phyloP scores from a whole-genome alignment of 2,797 vertebrate genomes.

The Labroides dimidiatus region DNA sequence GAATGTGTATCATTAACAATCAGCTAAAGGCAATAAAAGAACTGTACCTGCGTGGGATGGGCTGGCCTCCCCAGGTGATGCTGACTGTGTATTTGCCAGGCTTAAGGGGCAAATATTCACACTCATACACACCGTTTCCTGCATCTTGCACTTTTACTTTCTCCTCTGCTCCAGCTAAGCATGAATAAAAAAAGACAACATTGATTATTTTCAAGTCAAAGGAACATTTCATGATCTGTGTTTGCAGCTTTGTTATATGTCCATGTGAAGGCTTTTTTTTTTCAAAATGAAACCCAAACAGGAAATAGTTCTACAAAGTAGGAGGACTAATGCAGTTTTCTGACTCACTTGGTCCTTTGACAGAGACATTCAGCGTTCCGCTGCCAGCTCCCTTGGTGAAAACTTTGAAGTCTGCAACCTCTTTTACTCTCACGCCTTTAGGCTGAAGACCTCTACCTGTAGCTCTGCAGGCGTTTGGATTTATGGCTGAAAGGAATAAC shows the following conservation, averaged over 20 bases:
- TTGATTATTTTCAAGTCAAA: conserved; percentile 18
- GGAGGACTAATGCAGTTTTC: conserved; percentile 38
- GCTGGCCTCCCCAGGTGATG: conserved; percentile 94
- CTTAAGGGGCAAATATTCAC: conserved; percentile 90
- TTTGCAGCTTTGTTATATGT: conserved; percentile 21
- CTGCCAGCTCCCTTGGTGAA: conserved; percentile 95
- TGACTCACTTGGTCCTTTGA: conserved; percentile 94
- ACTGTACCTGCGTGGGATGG: conserved; percentile 92
- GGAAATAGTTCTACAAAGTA: conserved; percentile 39
- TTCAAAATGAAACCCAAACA: conserved; percentile 47
- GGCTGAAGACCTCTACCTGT: conserved; percentile 95
- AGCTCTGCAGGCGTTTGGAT: conserved; percentile 91
- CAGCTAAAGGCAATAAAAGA: conserved; percentile 21
- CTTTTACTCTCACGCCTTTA: conserved; percentile 94
- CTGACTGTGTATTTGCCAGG: conserved; percentile 92
- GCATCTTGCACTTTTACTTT: conserved; percentile 90
- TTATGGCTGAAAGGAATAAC: conserved; percentile 85
- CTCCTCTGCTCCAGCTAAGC: conserved; percentile 89
- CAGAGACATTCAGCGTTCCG: conserved; percentile 89
- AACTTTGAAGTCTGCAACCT: conserved; percentile 95
- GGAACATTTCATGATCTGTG: conserved; percentile 21
- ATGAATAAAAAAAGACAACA: conserved; percentile 51
- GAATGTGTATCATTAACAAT: conserved; percentile 37
- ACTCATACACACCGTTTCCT: conserved; percentile 91
- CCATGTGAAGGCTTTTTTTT: conserved; percentile 26